These are phyloP conservation scores for Lasioglossum oenotherae DNA, from an alignment of 2,888 invertebrate genomes.

Conservation along the genomic window DNA sequence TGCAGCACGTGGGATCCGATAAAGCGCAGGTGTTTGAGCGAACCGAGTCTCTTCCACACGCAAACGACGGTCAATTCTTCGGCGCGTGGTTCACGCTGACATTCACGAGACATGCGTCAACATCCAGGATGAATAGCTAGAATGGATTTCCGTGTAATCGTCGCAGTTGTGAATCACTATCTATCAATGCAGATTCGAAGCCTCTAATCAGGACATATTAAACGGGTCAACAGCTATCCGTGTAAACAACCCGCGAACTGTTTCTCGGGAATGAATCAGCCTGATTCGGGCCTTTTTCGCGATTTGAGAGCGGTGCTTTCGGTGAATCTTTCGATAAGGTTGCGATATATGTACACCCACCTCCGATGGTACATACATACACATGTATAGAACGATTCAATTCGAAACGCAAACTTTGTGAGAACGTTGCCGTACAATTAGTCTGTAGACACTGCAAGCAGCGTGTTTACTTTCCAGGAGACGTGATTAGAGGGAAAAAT, in stretches of 20 bases:
- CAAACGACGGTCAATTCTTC: not conserved
- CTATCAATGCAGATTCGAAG: conserved; percentile 26
- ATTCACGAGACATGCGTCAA: conserved; percentile 22
- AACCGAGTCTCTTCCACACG: not conserved
- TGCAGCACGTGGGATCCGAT: not conserved
- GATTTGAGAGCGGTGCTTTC: not conserved
- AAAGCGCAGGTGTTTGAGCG: conserved; percentile 1
- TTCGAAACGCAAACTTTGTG: not conserved
- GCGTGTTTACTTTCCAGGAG: not conserved
- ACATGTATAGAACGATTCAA: not conserved
- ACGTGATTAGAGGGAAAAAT: not conserved
- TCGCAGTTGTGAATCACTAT: conserved; percentile 18
- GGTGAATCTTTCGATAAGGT: not conserved
- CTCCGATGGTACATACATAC: not conserved
- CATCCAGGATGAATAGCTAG: conserved; percentile 16
- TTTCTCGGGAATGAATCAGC: conserved; percentile 11
- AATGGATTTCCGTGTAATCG: conserved; percentile 9
- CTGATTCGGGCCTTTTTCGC: conserved; percentile 6
- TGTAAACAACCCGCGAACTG: conserved; percentile 18
- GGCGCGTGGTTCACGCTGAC: not conserved
- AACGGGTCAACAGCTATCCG: conserved; percentile 46
- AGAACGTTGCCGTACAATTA: not conserved
- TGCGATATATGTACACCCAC: not conserved
- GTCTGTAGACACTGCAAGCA: not conserved
- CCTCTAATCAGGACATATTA: conserved; percentile 50